phyloP scores from a whole-genome alignment of 2,888 invertebrate genomes.

The Heliconius sara region DNA sequence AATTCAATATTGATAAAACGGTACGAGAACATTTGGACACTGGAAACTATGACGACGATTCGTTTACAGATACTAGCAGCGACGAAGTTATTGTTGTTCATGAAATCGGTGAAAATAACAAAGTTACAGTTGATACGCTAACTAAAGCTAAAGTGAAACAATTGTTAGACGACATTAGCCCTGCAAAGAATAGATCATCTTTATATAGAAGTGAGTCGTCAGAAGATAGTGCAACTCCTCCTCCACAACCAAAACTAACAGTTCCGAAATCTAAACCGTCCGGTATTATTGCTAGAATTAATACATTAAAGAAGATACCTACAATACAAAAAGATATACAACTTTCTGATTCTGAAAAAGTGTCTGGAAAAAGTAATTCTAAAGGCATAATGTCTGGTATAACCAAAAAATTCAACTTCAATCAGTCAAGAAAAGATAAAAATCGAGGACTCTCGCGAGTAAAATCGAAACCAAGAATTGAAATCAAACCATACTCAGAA shows the following conservation, averaged over 20 bases:
- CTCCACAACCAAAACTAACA: background rate
- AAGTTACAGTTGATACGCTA: constrained; percentile 43
- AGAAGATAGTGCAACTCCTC: constrained; percentile 35
- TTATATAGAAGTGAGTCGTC: constrained; percentile 37
- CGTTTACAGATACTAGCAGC: constrained; percentile 75
- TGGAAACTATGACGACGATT: constrained; percentile 73
- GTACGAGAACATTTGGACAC: constrained; percentile 75
- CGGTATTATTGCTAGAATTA: constrained; percentile 44
- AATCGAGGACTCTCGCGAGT: constrained; percentile 49
- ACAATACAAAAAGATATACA: constrained; percentile 39
- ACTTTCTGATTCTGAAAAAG: constrained; percentile 35
- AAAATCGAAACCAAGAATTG: constrained; percentile 66
- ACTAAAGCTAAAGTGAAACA: constrained; percentile 37
- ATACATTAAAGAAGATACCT: constrained; percentile 45
- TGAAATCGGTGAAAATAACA: constrained; percentile 56
- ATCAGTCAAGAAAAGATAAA: constrained; percentile 71
- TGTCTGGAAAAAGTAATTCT: constrained; percentile 47
- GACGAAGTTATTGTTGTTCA: constrained; percentile 69
- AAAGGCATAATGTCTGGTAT: constrained; percentile 71
- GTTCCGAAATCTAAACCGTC: constrained; percentile 38
- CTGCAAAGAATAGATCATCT: constrained; percentile 28
- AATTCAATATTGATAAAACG: constrained; percentile 72
- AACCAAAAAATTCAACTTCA: constrained; percentile 71
- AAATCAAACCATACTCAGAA: constrained; percentile 75
- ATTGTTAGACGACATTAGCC: constrained; percentile 30